Evolutionary conservation across 2,797 vertebrate species (phyloP), one percentile per base, ranked within the genome.

Genomic region (Oreochromis grahami): DNA sequence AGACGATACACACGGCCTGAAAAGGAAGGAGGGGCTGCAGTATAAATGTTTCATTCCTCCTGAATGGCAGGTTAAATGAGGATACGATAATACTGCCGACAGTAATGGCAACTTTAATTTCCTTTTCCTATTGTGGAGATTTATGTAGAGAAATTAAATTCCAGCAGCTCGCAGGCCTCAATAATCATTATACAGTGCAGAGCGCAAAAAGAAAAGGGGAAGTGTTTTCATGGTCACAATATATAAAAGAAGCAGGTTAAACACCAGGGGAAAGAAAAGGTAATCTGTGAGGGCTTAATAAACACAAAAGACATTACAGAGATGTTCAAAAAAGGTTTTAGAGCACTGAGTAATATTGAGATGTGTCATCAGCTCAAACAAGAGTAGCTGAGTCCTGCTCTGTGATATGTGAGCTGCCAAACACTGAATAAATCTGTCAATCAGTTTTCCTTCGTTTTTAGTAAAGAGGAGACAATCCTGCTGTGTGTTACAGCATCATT

Each of bases 51-150:
- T 96, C 92, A 96, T 96, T 95, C 93, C 86, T 89, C 85, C 90
- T 95, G 95, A 96, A 96, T 96, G 96, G 95, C 95, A 97, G 96
- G 96, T 96, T 96, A 97, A 96, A 95, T 96, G 95, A 96, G 95
- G 94, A 96, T 94, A 94, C 84, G 93, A 96, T 96, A 96, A 96
- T 94, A 94, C 94, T 79, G 89, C 93, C 91, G 95, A 96, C 95
- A 96, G 94, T 95, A 95, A 96, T 95, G 95, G 95, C 96, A 96
- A 96, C 95, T 96, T 96, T 96, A 96, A 96, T 96, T 96, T 97
- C 96, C 96, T 96, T 95, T 95, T 96, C 86, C 94, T 96, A 94
- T 96, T 95, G 95, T 95, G 93, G 90, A 96, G 95, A 97, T 97
- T 96, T 95, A 95, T 96, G 95, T 94, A 91, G 90, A 95, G 95